Percentiles rank a stretch among this genome's conserved stretches.
phyloP scores from a whole-genome alignment of 2,888 invertebrate species.

The Rugalucina vietnamica region DNA sequence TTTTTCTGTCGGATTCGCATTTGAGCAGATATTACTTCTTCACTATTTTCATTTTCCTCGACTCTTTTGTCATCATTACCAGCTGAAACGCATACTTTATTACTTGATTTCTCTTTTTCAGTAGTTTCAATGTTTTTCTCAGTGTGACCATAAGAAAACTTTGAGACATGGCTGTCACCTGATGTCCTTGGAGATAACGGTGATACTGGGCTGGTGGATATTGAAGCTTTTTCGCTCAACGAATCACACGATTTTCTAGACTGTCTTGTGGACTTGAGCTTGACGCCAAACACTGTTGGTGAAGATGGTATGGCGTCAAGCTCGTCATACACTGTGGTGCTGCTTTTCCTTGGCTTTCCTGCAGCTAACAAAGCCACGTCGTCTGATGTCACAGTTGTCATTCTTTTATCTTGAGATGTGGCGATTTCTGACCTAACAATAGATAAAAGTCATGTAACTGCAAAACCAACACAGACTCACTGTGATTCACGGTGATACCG shows the following conservation, averaged over 20 bases:
- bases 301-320: neutral
- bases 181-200: neutral
- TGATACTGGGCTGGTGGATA: neutral
- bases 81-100: too few relatives aligned
- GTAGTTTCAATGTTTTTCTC: too few relatives aligned
- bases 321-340: neutral
- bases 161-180: too few relatives aligned
- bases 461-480: too few relatives aligned
- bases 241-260: neutral
- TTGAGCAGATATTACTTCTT: too few relatives aligned
- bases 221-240: neutral
- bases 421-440: neutral
- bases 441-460: too few relatives aligned
- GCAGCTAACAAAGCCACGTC: neutral
- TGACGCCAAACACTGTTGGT: constrained; percentile 17
- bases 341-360: neutral
- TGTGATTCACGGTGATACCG: too few relatives aligned
- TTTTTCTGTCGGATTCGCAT: too few relatives aligned
- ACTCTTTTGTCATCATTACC: too few relatives aligned
- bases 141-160: too few relatives aligned
- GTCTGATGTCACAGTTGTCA: neutral
- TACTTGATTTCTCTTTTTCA: too few relatives aligned
- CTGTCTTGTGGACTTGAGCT: constrained; percentile 8
- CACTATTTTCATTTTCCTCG: too few relatives aligned
- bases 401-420: neutral